These are phyloP conservation scores for Nymphalis polychloros DNA, from an alignment of 2,888 invertebrate species.

Conservation along the genomic window DNA sequence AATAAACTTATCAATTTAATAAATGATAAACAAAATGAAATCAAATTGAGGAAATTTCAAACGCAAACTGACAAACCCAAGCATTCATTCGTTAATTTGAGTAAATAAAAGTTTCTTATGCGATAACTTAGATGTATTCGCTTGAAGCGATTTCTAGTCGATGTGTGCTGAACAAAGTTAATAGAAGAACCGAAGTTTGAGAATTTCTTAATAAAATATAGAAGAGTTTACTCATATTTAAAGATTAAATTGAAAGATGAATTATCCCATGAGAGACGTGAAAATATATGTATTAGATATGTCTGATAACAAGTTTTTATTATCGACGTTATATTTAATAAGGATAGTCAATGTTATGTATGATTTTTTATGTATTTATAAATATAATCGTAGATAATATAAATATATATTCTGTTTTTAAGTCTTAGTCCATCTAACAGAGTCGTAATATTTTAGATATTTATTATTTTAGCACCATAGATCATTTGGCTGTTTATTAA, in stretches of 20 bases:
- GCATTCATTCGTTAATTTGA: constrained; percentile 36
- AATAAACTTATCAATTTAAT: not conserved
- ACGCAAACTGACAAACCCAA: constrained; percentile 16
- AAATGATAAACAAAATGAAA: not conserved
- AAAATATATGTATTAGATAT: constrained; percentile 42
- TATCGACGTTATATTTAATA: not conserved
- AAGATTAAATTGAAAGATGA: constrained; percentile 36
- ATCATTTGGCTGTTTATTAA: too few relatives aligned
- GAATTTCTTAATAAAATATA: constrained; percentile 72
- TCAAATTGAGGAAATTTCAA: constrained; percentile 2
- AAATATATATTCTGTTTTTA: too few relatives aligned
- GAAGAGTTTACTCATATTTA: constrained; percentile 54
- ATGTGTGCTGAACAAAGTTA: constrained; percentile 66
- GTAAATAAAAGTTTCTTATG: constrained; percentile 43
- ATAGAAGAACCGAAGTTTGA: constrained; percentile 66
- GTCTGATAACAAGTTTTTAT: not conserved
- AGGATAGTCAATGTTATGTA: not conserved
- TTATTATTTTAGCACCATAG: too few relatives aligned
- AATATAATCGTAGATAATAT: too few relatives aligned
- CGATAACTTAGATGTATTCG: constrained; percentile 46
- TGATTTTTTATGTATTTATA: too few relatives aligned
- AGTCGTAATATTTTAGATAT: too few relatives aligned
- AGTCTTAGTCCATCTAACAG: too few relatives aligned
- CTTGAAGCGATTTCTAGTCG: constrained; percentile 60
- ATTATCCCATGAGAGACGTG: constrained; percentile 37